Conservation (phyloP, 2,113 vertebrate genomes). For the Tragelaphus buxtoni region DNA sequence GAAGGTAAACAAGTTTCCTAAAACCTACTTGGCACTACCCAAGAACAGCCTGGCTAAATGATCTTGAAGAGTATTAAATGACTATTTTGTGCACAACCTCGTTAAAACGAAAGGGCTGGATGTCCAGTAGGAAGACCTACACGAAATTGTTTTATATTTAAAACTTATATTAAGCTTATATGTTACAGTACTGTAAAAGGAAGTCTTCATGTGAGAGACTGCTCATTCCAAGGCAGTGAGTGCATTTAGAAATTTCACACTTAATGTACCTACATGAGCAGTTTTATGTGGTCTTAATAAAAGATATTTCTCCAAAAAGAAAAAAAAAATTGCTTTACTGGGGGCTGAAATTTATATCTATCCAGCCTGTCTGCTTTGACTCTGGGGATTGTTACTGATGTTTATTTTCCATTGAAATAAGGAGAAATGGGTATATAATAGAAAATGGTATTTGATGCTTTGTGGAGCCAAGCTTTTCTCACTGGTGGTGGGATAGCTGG, state of each 20-base stretch:
- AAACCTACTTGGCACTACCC: not conserved
- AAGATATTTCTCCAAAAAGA: not conserved
- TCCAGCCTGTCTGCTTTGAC: not conserved
- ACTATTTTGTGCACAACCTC: not conserved
- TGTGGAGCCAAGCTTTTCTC: not conserved
- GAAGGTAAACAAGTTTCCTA: not conserved
- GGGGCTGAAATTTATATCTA: not conserved
- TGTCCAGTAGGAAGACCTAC: not conserved
- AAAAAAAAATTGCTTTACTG: not conserved
- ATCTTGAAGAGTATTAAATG: not conserved
- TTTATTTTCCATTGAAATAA: not conserved
- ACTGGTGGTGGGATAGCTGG: not conserved
- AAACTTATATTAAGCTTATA: not conserved
- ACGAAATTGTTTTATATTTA: not conserved
- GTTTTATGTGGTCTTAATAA: not conserved
- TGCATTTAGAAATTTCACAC: not conserved
- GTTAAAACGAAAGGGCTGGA: not conserved
- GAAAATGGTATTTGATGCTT: not conserved
- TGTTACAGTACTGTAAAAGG: not conserved
- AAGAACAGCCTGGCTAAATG: not conserved
- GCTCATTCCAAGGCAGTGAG: not conserved
- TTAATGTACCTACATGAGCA: not conserved
- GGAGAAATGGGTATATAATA: not conserved
- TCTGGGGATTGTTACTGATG: not conserved
- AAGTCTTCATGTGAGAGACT: not conserved